Conservation (phyloP, 2,888 invertebrate species). For the Hipparchia semele region DNA sequence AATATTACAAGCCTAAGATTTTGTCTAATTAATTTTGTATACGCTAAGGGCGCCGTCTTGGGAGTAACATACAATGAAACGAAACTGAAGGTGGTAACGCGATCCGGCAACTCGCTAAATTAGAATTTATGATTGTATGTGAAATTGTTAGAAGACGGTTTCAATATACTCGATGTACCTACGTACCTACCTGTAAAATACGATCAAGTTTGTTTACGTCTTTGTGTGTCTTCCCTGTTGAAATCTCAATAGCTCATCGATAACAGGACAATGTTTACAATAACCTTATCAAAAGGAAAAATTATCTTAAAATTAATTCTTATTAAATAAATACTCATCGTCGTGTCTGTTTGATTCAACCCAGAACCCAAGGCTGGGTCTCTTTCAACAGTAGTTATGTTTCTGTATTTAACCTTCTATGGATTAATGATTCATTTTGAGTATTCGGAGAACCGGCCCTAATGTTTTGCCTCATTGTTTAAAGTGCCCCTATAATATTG, state of each 20-base stretch:
- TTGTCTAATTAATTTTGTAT: slow-evolving; percentile 83
- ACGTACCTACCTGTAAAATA: slow-evolving; percentile 10
- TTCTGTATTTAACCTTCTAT: too few relatives aligned
- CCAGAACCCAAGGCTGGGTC: too few relatives aligned
- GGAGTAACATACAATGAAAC: slow-evolving; percentile 78
- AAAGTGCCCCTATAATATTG: too few relatives aligned
- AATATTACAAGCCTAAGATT: slow-evolving; percentile 79
- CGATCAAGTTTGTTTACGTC: slow-evolving; percentile 17
- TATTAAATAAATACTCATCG: too few relatives aligned
- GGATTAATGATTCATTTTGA: too few relatives aligned
- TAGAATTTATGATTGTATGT: slow-evolving; percentile 83
- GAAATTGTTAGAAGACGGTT: slow-evolving; percentile 77
- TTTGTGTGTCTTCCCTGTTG: slow-evolving; percentile 5
- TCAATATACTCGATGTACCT: slow-evolving; percentile 43
- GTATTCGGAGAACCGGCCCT: too few relatives aligned
- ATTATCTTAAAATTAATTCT: slow-evolving; percentile 17
- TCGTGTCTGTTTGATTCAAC: too few relatives aligned
- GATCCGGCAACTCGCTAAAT: slow-evolving; percentile 78
- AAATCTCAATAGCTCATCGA: neutral
- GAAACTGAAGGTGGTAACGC: slow-evolving; percentile 78
- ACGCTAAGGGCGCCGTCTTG: slow-evolving; percentile 78
- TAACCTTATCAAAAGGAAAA: neutral
- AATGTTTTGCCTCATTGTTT: too few relatives aligned
- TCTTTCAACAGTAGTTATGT: too few relatives aligned
- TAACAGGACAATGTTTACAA: neutral